Evolutionary conservation across 2,113 vertebrate genomes (phyloP), one percentile per base, ranked within the genome.

Genomic region (Solea senegalensis): DNA sequence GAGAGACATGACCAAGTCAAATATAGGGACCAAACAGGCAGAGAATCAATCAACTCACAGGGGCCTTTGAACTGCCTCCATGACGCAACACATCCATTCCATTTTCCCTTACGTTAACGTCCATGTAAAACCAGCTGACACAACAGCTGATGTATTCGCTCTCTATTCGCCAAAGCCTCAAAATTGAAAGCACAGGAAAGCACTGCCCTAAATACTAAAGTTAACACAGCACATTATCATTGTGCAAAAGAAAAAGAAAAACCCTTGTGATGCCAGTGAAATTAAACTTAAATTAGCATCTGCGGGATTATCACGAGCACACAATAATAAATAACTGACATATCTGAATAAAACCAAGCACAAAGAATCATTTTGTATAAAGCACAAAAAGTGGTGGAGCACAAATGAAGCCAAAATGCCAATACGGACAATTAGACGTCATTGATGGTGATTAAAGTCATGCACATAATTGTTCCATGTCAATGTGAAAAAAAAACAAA

Each of bases 21-120:
- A 63, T 78, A 72, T 78, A 80, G 60, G 81, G 87, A 90, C 87
- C 86, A 92, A 92, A 91, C 85, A 62, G 80, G 80, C 79, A 91
- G 67, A 65, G 76, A 79, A 79, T 85, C 84, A 84, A 80, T 89
- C 69, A 79, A 56, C 54, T 80, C 63, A 44, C 41, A 84, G 78
- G 83, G 61, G 81, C 81, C 73, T 84, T 85, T 65, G 48, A 80
- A 72, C 80, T 65, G 78, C 76, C 86, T 86, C 82, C 60, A 52
- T 77, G 52, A 63, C 14, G 8, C 14, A 34, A 59, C 50, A 57
- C 34, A 79, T 14, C 26, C 21, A 21, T 49, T 64, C 48, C n/a
- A 26, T 34, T 63, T 72, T 75, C 26, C 26, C 11, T n/a, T 34
- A 46, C 51, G 27, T n/a, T 13, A 0, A 28, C 16, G 46, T 59